Conservation (phyloP, 1,140 invertebrate genomes). For the Drosophila biarmipes region DNA sequence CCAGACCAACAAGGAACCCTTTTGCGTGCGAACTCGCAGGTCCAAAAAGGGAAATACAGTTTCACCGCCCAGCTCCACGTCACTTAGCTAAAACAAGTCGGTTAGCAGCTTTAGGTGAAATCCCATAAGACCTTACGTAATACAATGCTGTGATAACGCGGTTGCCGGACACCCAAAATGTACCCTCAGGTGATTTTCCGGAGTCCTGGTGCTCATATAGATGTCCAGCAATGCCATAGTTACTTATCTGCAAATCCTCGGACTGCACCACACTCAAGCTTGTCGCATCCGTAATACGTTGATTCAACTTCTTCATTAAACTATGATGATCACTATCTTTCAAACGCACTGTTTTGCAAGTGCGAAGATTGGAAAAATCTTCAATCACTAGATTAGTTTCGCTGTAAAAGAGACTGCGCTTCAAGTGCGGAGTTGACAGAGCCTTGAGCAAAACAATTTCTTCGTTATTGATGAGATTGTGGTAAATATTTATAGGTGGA, state of each 20-base stretch:
- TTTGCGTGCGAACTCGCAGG: constrained; percentile 8
- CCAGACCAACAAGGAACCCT: constrained; percentile 23
- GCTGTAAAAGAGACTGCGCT: constrained; percentile 2
- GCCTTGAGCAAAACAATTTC: constrained; percentile 15
- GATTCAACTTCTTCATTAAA: constrained; percentile 11
- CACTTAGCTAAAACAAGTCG: constrained; percentile 10
- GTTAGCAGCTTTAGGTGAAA: not conserved
- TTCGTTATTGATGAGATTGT: constrained; percentile 9
- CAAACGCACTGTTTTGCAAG: constrained; percentile 18
- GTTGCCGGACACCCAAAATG: constrained; percentile 9
- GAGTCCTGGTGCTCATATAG: constrained; percentile 17
- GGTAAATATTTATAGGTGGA: constrained; percentile 17
- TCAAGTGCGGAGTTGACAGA: constrained; percentile 7
- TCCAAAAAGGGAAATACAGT: constrained; percentile 18
- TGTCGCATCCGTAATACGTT: constrained; percentile 12
- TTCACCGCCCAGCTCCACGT: constrained; percentile 28
- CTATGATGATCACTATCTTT: not conserved
- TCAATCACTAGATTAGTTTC: not conserved
- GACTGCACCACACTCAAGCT: constrained; percentile 11
- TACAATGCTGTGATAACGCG: constrained; percentile 14
- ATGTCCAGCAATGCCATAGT: constrained; percentile 29
- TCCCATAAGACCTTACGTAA: constrained; percentile 9
- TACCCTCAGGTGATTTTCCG: too few relatives aligned
- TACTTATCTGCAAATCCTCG: constrained; percentile 6
- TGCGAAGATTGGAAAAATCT: constrained; percentile 12